Conservation (phyloP, 2,888 invertebrate genomes). For the Tanytarsus gracilentus region DNA sequence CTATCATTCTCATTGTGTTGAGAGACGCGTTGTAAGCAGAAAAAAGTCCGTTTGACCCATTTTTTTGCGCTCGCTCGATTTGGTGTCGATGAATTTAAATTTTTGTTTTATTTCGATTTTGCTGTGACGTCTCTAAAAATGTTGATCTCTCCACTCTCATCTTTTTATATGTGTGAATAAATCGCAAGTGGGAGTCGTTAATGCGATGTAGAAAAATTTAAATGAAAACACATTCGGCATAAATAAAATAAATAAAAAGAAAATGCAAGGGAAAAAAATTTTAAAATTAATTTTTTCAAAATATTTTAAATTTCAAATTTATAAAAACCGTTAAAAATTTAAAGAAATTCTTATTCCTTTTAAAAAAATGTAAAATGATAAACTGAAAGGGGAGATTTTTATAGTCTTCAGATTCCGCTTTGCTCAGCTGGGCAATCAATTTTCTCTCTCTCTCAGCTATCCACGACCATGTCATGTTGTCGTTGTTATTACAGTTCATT, state of each 20-base stretch:
- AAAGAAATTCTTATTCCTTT: too few relatives aligned
- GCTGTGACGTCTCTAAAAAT: not conserved
- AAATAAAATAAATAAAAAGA: too few relatives aligned
- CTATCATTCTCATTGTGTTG: conserved; percentile 2
- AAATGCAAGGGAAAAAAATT: too few relatives aligned
- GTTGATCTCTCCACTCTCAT: not conserved
- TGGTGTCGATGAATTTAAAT: not conserved
- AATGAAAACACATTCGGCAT: too few relatives aligned
- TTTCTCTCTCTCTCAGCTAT: not conserved
- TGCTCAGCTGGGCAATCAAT: not conserved
- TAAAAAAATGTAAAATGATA: not conserved
- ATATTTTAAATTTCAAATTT: too few relatives aligned
- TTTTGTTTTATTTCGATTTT: conserved; percentile 11
- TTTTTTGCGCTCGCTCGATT: not conserved
- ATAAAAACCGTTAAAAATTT: too few relatives aligned
- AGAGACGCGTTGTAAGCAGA: too few relatives aligned
- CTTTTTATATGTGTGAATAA: conserved; percentile 1
- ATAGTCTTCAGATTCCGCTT: not conserved
- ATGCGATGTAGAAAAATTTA: not conserved
- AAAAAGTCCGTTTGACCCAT: conserved; percentile 27
- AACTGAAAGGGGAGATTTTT: conserved; percentile 11
- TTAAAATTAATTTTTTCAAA: too few relatives aligned
- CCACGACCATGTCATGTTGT: too few relatives aligned
- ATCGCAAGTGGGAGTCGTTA: conserved; percentile 18
- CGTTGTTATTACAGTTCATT: too few relatives aligned